Base-by-base conservation (phyloP, 2,888 invertebrate species). In the Lysandra coridon region DNA sequence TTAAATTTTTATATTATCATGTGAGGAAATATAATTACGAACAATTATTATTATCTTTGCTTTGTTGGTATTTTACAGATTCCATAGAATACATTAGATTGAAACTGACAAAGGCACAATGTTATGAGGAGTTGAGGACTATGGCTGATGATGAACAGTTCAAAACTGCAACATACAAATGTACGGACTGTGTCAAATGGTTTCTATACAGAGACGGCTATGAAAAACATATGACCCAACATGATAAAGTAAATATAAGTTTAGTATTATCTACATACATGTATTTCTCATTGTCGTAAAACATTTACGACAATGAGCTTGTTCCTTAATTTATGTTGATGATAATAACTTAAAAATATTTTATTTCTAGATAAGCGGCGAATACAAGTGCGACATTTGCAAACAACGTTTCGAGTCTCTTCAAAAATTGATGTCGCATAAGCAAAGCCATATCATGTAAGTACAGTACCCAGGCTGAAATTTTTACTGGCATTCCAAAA, bases 161-260 rank as follows among this genome's bases (percentile, higher is more conserved):
- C 78, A 5, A 85, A 0, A 82, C 84, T 6, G 84, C 85, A 3
- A 75, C 83, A 0, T 90, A 85, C 80, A 91, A 89, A 82, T 93
- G 93, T 79, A 83, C 79, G 1, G 82, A 87, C 62, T 93, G 93
- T 62, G 78, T 92, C 1, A 90, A 90, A 81, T 91, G 89, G 0
- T 93, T 92, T 78, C 85, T 81, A n/a, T 88, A 86, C 40, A 89
- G 89, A 78, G 87, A 84, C 1, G 85, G 87, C 30, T 92, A 86
- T 40, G 88, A 90, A 0, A 90, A 84, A 73, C 93, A 93, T 80
- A 87, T 91, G 88, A 87, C 88, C 78, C 87, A 83, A 81, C 92
- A 92, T 82, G 86, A 85, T 82, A 83, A 23, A 23, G 23, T 23
- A 23, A 23, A 23, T 23, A 23, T 23, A 23, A 23, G 23, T 23